phyloP scores from a whole-genome alignment of 2,797 vertebrate genomes.

The Danio kyathit region DNA sequence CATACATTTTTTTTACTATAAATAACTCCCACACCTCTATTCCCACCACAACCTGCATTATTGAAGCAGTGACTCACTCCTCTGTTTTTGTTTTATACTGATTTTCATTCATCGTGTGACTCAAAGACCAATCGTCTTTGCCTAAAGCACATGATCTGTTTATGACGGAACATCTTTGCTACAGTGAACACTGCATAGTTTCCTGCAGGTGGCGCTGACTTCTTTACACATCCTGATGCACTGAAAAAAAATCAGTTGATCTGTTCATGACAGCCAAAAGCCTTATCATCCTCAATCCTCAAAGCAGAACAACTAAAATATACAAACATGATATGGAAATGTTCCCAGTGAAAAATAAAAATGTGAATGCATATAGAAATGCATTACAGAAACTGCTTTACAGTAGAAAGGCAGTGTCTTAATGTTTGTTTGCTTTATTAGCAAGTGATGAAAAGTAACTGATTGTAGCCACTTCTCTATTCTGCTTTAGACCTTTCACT shows the following conservation, averaged over 20 bases:
- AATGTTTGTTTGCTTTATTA: too few species aligned
- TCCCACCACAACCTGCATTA: background rate
- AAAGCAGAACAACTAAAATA: background rate
- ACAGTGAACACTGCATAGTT: background rate
- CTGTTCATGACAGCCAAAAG: background rate
- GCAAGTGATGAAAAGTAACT: background rate
- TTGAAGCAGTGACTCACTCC: background rate
- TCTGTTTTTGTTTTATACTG: background rate
- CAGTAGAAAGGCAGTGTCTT: background rate
- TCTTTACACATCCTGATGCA: background rate
- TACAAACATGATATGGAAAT: background rate
- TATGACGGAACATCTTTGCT: background rate
- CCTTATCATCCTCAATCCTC: background rate
- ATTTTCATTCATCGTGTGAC: background rate
- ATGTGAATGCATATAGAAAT: background rate
- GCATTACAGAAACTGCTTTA: background rate
- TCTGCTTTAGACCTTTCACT: background rate
- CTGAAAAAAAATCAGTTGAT: background rate
- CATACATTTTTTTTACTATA: background rate
- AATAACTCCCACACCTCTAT: conserved; percentile 4
- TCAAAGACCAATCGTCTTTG: background rate
- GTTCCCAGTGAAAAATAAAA: background rate
- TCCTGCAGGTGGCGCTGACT: background rate
- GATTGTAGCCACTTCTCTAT: conserved; percentile 35
- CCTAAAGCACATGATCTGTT: conserved; percentile 1